Evolutionary conservation across 2,113 vertebrate species (phyloP).

Genomic region (Myocastor coypus): DNA sequence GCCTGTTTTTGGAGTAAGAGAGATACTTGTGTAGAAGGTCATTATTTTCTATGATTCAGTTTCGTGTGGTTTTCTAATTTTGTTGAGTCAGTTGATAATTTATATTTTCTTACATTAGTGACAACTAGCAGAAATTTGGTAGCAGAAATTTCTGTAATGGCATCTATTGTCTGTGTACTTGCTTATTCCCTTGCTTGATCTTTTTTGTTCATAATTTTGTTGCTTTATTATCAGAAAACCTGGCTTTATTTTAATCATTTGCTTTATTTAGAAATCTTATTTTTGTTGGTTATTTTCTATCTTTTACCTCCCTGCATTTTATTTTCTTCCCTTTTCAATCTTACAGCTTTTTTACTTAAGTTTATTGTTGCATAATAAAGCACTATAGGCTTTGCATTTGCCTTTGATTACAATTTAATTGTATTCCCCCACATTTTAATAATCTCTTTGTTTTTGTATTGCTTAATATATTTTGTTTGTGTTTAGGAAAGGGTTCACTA

Average conservation of each 20-base stretch:
- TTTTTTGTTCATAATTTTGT: not conserved
- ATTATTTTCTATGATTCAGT: not conserved
- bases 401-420: slow-evolving; percentile 35
- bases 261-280: slow-evolving; percentile 5
- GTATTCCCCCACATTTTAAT: slow-evolving; percentile 11
- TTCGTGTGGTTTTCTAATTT: not conserved
- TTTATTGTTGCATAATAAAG: slow-evolving; percentile 45
- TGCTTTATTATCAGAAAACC: not conserved
- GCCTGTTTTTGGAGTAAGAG: not conserved
- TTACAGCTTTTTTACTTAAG: slow-evolving; percentile 1
- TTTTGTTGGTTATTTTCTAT: slow-evolving; percentile 26
- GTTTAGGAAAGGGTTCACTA: not conserved
- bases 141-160: not conserved
- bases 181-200: not conserved
- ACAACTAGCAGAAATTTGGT: slow-evolving; percentile 24
- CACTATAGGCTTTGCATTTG: slow-evolving; percentile 27
- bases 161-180: not conserved
- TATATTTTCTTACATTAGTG: not conserved
- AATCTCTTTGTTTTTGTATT: not conserved
- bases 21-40: not conserved
- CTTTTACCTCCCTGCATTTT: not conserved
- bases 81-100: not conserved
- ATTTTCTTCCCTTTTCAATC: not conserved
- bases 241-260: not conserved
- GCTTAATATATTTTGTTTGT: not conserved